Conservation (phyloP, 2,113 vertebrate genomes). For the Ceyx melanurus region DNA sequence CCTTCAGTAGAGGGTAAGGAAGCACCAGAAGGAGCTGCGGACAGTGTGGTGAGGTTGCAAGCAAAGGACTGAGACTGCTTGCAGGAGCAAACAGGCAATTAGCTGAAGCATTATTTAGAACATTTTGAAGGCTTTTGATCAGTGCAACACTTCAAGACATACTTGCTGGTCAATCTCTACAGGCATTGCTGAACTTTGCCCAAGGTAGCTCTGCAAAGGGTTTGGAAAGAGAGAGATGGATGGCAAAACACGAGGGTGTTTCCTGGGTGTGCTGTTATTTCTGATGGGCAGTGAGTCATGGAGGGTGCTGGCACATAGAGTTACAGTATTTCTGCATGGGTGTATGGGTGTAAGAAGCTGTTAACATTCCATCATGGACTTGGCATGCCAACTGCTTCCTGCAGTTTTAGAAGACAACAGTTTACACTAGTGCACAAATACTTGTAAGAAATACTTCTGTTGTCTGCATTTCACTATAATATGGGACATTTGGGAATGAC, state of each 20-base stretch:
- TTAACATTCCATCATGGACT: background rate
- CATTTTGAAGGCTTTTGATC: background rate
- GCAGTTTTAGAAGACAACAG: background rate
- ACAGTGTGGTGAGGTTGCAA: background rate
- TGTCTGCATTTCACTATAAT: background rate
- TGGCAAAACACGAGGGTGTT: background rate
- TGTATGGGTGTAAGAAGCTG: background rate
- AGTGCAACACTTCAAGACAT: background rate
- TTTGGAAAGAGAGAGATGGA: background rate
- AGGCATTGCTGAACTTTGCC: background rate
- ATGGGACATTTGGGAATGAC: background rate
- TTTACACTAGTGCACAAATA: background rate
- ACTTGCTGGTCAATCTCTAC: background rate
- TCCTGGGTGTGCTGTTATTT: background rate
- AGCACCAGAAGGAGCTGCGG: background rate
- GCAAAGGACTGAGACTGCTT: background rate
- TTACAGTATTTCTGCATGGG: background rate
- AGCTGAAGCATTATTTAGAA: background rate
- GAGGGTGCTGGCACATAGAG: background rate
- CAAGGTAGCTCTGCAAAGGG: background rate
- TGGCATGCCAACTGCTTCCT: background rate
- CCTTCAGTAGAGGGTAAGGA: background rate
- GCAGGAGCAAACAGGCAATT: background rate
- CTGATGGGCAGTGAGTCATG: background rate
- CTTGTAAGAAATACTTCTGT: background rate